These are phyloP conservation scores for Indri indri DNA, from an alignment of 2,113 vertebrate genomes.

Conservation along the genomic window DNA sequence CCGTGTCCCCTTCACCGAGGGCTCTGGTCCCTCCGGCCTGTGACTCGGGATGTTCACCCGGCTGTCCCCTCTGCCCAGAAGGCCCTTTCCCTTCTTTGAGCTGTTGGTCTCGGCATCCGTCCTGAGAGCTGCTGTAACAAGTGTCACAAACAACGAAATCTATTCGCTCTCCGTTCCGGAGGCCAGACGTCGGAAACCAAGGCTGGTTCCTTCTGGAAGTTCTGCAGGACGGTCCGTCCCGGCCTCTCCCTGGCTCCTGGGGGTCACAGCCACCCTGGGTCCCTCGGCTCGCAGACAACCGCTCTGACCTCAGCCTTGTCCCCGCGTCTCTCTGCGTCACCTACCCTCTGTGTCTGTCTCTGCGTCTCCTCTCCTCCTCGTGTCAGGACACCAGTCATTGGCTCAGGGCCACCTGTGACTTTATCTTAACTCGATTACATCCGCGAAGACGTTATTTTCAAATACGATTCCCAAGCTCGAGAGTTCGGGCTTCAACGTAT, in stretches of 20 bases:
- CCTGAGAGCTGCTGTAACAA: too few species aligned
- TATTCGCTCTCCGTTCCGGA: not conserved
- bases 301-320: not conserved
- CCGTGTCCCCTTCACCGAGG: not conserved
- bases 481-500: not conserved
- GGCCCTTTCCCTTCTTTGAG: not conserved
- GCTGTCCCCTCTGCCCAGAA: not conserved
- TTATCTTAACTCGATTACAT: not conserved
- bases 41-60: not conserved
- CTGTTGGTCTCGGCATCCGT: not conserved
- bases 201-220: not conserved
- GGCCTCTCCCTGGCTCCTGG: not conserved
- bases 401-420: not conserved
- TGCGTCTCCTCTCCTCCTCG: not conserved
- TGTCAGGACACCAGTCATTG: not conserved
- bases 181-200: not conserved
- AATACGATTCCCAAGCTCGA: not conserved
- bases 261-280: not conserved
- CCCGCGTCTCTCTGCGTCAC: not conserved
- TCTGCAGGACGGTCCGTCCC: not conserved
- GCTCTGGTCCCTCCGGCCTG: too few species aligned
- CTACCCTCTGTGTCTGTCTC: not conserved
- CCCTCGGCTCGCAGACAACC: not conserved
- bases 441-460: not conserved
- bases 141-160: too few species aligned